These are phyloP conservation scores for Chloroclysta siterata DNA, from an alignment of 2,888 invertebrate species.

Conservation along the genomic window DNA sequence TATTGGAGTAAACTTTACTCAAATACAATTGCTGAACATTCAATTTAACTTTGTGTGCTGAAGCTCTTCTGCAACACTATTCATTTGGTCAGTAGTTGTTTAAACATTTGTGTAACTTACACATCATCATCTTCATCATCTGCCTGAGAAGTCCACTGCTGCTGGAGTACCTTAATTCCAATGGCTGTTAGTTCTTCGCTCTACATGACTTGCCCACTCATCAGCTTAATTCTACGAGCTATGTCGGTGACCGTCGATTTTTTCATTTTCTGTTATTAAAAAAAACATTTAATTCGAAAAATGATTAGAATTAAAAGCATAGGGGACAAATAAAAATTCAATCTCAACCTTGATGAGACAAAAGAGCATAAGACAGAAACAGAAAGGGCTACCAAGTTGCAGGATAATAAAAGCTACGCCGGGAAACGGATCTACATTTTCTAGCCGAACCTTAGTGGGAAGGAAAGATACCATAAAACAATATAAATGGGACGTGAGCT, in stretches of 20 bases:
- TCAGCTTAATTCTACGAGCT: no score
- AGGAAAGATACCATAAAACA: constrained; percentile 78
- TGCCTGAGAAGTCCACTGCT: no score
- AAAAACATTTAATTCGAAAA: no score
- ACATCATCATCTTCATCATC: not conserved
- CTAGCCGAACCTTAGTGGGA: constrained; percentile 61
- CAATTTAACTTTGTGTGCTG: constrained; percentile 14
- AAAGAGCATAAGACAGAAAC: constrained; percentile 9
- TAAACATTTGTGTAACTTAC: no score
- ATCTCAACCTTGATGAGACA: not conserved
- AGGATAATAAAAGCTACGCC: constrained; percentile 60
- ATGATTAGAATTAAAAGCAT: no score
- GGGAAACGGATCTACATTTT: constrained; percentile 66
- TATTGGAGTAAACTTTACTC: constrained; percentile 16
- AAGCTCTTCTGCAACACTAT: not conserved
- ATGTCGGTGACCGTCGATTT: no score
- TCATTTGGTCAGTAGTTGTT: not conserved
- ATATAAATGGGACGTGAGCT: constrained; percentile 76
- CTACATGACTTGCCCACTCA: no score
- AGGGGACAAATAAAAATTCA: no score
- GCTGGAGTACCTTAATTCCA: no score
- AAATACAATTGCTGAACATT: constrained; percentile 21
- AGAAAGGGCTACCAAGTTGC: constrained; percentile 19
- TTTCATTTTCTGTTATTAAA: no score
- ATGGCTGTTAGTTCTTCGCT: no score